These are phyloP conservation scores for Hormiphora californensis DNA, from an alignment of 37 sponge, comb jelly and placozoan genomes.

Conservation along the genomic window DNA sequence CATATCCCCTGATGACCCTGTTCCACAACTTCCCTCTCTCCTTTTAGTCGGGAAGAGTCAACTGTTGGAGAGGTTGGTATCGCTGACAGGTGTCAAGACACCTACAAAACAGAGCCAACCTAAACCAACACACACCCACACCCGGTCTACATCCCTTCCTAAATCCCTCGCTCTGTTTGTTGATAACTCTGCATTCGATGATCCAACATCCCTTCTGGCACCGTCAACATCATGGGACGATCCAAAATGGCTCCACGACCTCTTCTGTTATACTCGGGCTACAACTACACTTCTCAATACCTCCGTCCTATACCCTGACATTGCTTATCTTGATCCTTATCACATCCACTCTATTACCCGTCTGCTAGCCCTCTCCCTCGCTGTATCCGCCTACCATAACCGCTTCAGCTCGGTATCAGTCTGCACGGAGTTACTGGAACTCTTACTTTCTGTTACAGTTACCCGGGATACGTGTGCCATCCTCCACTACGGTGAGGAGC, in stretches of 20 bases:
- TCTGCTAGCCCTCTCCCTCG: not conserved
- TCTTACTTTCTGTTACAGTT: not conserved
- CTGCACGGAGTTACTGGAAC: not conserved
- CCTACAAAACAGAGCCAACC: not conserved
- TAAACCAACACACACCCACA: slow-evolving; percentile 2
- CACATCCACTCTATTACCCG: slow-evolving; percentile 51
- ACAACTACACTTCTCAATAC: slow-evolving; percentile 24
- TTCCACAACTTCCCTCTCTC: slow-evolving; percentile 13
- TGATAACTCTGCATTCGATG: slow-evolving; percentile 13
- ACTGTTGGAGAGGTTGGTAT: not conserved
- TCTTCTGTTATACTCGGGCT: slow-evolving; percentile 20
- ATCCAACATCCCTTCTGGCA: not conserved
- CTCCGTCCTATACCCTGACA: slow-evolving; percentile 15
- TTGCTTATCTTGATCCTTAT: slow-evolving; percentile 26
- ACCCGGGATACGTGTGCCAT: slow-evolving; percentile 41
- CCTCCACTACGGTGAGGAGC: slow-evolving; percentile 18
- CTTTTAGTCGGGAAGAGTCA: not conserved
- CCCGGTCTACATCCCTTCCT: slow-evolving; percentile 6
- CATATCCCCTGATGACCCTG: slow-evolving; percentile 37
- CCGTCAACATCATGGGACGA: not conserved
- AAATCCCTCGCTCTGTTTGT: slow-evolving; percentile 26
- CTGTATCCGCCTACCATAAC: not conserved
- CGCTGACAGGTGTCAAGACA: not conserved
- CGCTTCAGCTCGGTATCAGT: not conserved
- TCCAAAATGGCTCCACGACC: not conserved